A percentile compares a stretch with the other conserved stretches of the same genome.
phyloP scores from a whole-genome alignment of 2,797 vertebrate genomes.

The Melanotaenia trifasciata region DNA sequence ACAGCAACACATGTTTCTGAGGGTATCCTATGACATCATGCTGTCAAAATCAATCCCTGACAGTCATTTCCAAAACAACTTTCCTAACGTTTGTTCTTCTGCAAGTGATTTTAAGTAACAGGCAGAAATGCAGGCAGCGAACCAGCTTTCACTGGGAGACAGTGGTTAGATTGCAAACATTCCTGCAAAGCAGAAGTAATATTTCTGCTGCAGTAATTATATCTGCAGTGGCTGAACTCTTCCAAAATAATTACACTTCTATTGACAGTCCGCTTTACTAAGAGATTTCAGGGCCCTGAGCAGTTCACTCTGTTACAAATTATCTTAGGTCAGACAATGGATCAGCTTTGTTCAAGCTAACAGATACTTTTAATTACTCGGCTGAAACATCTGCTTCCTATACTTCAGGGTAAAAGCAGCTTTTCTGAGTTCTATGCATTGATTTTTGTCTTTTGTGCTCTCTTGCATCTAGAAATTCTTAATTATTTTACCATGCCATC shows the following conservation, averaged over 20 bases:
- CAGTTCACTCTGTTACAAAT: slow-evolving; percentile 24
- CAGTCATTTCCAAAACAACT: background rate
- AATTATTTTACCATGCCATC: slow-evolving; percentile 9
- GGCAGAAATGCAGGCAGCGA: slow-evolving; percentile 15
- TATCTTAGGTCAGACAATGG: slow-evolving; percentile 43
- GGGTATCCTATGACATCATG: background rate
- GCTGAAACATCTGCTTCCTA: slow-evolving; percentile 35
- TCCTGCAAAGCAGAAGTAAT: slow-evolving; percentile 33
- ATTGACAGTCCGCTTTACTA: slow-evolving; percentile 42
- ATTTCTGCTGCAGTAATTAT: slow-evolving; percentile 40
- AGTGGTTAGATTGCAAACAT: background rate
- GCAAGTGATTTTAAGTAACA: slow-evolving; percentile 3
- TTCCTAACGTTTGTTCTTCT: slow-evolving; percentile 7
- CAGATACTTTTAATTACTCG: slow-evolving; percentile 52
- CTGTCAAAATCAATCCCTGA: background rate
- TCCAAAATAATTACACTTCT: slow-evolving; percentile 52
- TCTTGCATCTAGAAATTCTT: slow-evolving; percentile 3
- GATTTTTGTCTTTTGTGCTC: slow-evolving; percentile 28
- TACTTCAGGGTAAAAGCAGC: background rate
- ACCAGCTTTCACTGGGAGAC: slow-evolving; percentile 10
- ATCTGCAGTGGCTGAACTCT: slow-evolving; percentile 39
- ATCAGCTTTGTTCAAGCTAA: slow-evolving; percentile 31
- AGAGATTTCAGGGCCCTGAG: slow-evolving; percentile 29
- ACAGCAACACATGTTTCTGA: background rate
- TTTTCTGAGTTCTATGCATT: slow-evolving; percentile 16